Conservation (phyloP, 2,797 vertebrate genomes). For the Siniperca obscura region DNA sequence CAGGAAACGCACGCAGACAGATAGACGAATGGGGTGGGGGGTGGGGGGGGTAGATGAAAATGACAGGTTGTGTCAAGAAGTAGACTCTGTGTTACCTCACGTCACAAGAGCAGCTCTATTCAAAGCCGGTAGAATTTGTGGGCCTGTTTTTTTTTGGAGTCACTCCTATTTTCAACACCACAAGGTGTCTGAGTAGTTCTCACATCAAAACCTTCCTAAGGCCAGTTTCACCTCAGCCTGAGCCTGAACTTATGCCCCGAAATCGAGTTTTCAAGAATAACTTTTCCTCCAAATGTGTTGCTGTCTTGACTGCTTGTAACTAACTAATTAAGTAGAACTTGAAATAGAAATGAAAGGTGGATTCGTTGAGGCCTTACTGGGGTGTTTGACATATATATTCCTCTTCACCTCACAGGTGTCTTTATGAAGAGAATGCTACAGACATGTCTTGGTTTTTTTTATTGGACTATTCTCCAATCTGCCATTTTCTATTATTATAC, state of each 20-base stretch:
- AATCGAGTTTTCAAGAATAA: conserved; percentile 6
- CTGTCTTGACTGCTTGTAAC: background rate
- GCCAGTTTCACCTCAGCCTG: conserved; percentile 35
- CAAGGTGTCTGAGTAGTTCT: background rate
- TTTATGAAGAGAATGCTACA: background rate
- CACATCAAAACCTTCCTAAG: background rate
- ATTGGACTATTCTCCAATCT: background rate
- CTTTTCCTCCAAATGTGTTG: conserved; percentile 13
- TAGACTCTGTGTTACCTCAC: conserved; percentile 24
- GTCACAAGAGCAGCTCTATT: conserved; percentile 28
- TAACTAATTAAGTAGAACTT: background rate
- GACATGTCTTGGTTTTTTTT: background rate
- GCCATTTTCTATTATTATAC: background rate
- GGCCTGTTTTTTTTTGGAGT: background rate
- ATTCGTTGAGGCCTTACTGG: background rate
- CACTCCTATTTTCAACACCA: conserved; percentile 29
- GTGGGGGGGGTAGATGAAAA: conserved; percentile 17
- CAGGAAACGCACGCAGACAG: conserved; percentile 78
- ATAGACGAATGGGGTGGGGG: conserved; percentile 35
- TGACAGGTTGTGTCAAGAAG: conserved; percentile 54
- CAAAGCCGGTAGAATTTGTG: conserved; percentile 17
- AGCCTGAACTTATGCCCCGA: background rate
- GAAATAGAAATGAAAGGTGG: background rate
- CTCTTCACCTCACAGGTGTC: background rate
- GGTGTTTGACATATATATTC: too few relatives aligned